Conservation (phyloP, 2,888 invertebrate species). For the Hydroisotoma schaefferi region DNA sequence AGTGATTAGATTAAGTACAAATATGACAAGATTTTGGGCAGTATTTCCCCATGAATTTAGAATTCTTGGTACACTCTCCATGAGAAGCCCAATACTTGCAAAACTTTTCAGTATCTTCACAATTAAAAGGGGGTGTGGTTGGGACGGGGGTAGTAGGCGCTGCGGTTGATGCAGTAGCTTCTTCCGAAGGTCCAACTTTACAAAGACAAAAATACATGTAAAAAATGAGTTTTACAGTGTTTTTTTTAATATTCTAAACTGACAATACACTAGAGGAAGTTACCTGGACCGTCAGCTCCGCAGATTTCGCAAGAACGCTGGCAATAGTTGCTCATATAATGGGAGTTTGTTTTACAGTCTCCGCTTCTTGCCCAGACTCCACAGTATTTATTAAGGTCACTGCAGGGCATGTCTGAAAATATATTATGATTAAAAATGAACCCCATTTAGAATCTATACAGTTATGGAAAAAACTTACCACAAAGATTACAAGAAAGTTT, state of each 20-base stretch:
- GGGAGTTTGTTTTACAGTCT: slow-evolving; percentile 4
- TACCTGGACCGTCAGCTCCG: too few relatives aligned
- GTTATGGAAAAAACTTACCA: slow-evolving; percentile 28
- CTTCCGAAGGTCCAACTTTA: slow-evolving; percentile 16
- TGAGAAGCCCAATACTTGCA: slow-evolving; percentile 48
- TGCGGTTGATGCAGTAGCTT: neutral
- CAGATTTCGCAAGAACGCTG: slow-evolving; percentile 43
- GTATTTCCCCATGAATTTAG: slow-evolving; percentile 48
- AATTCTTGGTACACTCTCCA: slow-evolving; percentile 49
- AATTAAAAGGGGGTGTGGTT: slow-evolving; percentile 13
- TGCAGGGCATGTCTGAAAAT: slow-evolving; percentile 39
- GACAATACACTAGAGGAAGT: neutral
- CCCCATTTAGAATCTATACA: neutral
- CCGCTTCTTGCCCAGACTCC: slow-evolving; percentile 39
- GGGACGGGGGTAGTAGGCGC: neutral
- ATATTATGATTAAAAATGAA: neutral
- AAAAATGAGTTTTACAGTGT: too few relatives aligned
- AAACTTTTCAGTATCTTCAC: slow-evolving; percentile 46
- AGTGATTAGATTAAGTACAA: neutral
- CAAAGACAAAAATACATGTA: too few relatives aligned
- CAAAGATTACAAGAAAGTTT: slow-evolving; percentile 50
- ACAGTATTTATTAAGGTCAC: slow-evolving; percentile 45
- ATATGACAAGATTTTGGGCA: slow-evolving; percentile 32
- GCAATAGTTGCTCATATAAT: slow-evolving; percentile 49
- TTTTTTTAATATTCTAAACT: neutral